Evolutionary conservation across 2,113 vertebrate species (phyloP).

Genomic region (Formicarius rufipectus): DNA sequence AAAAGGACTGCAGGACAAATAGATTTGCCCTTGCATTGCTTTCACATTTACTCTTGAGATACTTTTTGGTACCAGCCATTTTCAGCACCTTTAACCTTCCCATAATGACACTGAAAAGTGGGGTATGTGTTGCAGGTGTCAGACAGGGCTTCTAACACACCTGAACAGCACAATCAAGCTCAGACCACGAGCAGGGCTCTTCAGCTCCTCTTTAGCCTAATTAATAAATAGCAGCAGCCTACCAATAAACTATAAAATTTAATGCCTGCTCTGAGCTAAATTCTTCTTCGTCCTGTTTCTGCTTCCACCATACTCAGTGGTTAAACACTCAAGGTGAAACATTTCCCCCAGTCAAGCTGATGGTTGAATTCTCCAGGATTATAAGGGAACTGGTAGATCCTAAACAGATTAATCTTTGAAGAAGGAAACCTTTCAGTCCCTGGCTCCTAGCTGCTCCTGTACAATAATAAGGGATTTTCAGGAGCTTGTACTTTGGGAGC

Average conservation of each 20-base stretch:
- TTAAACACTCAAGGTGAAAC: background rate
- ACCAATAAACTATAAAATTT: slow-evolving; percentile 7
- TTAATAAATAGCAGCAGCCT: background rate
- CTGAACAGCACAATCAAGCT: background rate
- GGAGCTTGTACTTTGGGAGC: slow-evolving; percentile 37
- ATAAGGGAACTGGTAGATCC: background rate
- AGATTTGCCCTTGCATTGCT: background rate
- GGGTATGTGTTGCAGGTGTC: background rate
- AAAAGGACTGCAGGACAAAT: background rate
- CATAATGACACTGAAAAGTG: background rate
- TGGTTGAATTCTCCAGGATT: background rate
- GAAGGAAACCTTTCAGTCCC: background rate
- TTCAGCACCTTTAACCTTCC: background rate
- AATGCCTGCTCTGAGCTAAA: background rate
- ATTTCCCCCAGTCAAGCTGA: background rate
- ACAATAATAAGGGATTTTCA: slow-evolving; percentile 42
- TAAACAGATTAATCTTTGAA: slow-evolving; percentile 21
- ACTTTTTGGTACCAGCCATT: background rate
- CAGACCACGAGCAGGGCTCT: background rate
- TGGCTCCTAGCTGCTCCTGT: background rate
- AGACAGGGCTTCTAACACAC: background rate
- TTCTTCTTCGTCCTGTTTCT: background rate
- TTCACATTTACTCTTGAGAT: background rate
- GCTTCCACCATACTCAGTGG: background rate
- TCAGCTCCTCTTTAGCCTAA: background rate